Evolutionary conservation across 2,113 vertebrate genomes (phyloP), one percentile per base, ranked within the genome.

Genomic region (Dermatemys mawii): DNA sequence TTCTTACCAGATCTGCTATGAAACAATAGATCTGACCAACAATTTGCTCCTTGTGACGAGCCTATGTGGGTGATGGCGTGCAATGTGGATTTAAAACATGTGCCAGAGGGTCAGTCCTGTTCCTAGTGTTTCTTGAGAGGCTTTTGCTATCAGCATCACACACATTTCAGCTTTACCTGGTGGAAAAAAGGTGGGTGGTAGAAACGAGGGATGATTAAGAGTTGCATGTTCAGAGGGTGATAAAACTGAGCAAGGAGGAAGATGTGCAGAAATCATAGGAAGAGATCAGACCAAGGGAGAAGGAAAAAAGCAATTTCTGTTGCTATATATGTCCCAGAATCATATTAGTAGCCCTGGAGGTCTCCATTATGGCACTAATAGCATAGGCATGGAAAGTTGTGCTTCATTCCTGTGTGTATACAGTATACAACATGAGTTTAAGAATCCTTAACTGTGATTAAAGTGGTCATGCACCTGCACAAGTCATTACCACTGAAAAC

Each of bases 361-460:
- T 94, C 92, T 96, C 86, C 90, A 86, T 83, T 96, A 91, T 78
- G 70, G 87, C 94, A 90, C 94, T 95, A 26, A 82, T 96, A 96
- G 95, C 82, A 60, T 95, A 91, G 89, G 95, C 96, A 97, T 97
- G 95, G 89, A 91, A 94, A 96, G 67, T 91, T 96, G 88, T 90
- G 82, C 79, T 93, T 92, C 88, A 75, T 95, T 96, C 86, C 2
- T 83, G 0, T 92, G 55, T 95, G 87, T 93, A 94, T 88, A 88
- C 89, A 93, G 94, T 96, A 86, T 85, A 93, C 94, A 95, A 57
- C 44, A 96, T 95, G 92, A 93, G 90, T 94, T 95, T 97, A 95
- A 95, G 91, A 88, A 95, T 95, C 95, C 92, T 96, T 94, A 96
- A 96, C 53, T 93, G 78, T 96, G 94, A 87, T 93, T 97, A 90